Evolutionary conservation across 2,797 vertebrate species (phyloP).

Genomic region (Scarus forsteni): DNA sequence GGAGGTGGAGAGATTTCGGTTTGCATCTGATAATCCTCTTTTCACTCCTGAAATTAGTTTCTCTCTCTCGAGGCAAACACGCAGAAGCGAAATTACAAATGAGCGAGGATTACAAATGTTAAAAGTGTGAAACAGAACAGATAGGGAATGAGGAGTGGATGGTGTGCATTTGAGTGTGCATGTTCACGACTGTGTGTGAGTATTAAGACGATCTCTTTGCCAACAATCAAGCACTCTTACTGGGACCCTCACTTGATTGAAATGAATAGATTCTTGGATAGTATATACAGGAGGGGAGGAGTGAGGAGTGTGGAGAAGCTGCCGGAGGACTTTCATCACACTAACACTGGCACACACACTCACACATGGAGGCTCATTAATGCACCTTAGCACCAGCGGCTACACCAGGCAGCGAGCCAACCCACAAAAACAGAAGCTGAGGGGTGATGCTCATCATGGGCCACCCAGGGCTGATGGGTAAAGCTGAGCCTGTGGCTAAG

Average conservation of each 20-base stretch:
- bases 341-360: slow-evolving; percentile 13
- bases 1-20: slow-evolving; percentile 71
- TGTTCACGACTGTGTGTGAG: slow-evolving; percentile 17
- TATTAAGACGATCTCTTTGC: slow-evolving; percentile 38
- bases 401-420: slow-evolving; percentile 57
- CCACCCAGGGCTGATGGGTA: slow-evolving; percentile 28
- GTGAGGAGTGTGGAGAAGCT: slow-evolving; percentile 34
- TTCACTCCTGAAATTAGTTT: slow-evolving; percentile 82
- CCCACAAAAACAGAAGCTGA: slow-evolving; percentile 38
- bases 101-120: slow-evolving; percentile 75
- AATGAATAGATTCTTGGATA: slow-evolving; percentile 68
- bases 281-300: slow-evolving; percentile 29
- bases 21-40: slow-evolving; percentile 78
- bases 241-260: slow-evolving; percentile 59
- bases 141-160: slow-evolving; percentile 62
- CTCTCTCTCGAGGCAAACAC: slow-evolving; percentile 64
- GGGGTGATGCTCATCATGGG: slow-evolving; percentile 45
- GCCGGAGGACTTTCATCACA: slow-evolving; percentile 36
- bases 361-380: slow-evolving; percentile 55
- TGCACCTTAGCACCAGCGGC: slow-evolving; percentile 59
- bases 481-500: slow-evolving; percentile 52
- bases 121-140: slow-evolving; percentile 69
- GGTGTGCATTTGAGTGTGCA: slow-evolving; percentile 10
- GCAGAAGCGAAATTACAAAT: slow-evolving; percentile 72
- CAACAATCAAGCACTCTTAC: slow-evolving; percentile 54